phyloP scores from a whole-genome alignment of 2,797 vertebrate species.

The Limosa lapponica region DNA sequence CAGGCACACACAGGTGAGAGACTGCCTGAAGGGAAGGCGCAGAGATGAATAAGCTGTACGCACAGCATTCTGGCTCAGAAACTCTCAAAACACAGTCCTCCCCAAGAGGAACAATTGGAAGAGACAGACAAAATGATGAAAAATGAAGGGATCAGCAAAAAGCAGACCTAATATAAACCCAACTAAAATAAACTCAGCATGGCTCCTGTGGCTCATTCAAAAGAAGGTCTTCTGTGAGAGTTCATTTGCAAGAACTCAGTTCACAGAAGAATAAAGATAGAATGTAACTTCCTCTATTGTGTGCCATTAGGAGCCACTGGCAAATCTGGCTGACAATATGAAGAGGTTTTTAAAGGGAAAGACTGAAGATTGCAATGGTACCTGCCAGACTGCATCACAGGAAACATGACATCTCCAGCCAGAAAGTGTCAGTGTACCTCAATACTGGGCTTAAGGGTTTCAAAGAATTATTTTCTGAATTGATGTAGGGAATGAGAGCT shows the following conservation, averaged over 20 bases:
- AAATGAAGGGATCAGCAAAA: conserved; percentile 60
- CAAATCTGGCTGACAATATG: not conserved
- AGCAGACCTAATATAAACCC: conserved; percentile 22
- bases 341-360: not conserved
- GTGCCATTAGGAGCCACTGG: not conserved
- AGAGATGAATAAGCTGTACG: not conserved
- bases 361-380: not conserved
- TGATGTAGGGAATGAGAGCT: not conserved
- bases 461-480: not conserved
- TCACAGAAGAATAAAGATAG: not conserved
- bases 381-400: not conserved
- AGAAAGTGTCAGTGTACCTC: not conserved
- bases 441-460: not conserved
- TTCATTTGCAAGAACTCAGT: not conserved
- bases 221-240: not conserved
- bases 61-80: conserved; percentile 5
- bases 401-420: not conserved
- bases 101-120: not conserved
- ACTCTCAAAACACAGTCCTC: conserved; percentile 12
- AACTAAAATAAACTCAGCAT: conserved; percentile 47
- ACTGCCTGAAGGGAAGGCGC: not conserved
- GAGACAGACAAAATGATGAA: conserved; percentile 5
- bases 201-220: conserved; percentile 27
- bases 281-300: not conserved
- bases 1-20: conserved; percentile 3